Conservation (phyloP, 1,140 invertebrate genomes). For the Camponotus pennsylvanicus region DNA sequence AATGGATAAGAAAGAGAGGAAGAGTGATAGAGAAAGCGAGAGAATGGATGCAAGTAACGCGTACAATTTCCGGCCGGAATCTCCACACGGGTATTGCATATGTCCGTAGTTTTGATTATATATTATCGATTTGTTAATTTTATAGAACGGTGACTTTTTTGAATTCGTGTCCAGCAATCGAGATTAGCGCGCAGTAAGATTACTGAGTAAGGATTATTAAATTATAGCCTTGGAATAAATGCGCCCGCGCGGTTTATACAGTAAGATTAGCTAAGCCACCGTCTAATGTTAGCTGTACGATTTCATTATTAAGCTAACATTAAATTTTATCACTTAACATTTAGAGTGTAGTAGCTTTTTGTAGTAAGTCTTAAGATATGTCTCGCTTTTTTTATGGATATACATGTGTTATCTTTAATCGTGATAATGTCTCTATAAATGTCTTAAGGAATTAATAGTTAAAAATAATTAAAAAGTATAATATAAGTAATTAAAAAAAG, state of each 20-base stretch:
- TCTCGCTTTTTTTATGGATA: constrained; percentile 42
- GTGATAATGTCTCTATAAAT: constrained; percentile 41
- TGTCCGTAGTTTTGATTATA: constrained; percentile 64
- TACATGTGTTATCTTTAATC: constrained; percentile 53
- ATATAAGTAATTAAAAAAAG: constrained; percentile 27
- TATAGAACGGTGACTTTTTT: constrained; percentile 62
- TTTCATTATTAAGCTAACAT: constrained; percentile 72
- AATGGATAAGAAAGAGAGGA: constrained; percentile 19
- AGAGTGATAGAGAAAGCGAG: constrained; percentile 29
- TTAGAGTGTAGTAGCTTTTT: constrained; percentile 62
- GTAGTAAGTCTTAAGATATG: constrained; percentile 61
- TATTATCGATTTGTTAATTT: constrained; percentile 65
- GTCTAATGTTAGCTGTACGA: constrained; percentile 66
- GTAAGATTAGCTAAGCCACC: constrained; percentile 77
- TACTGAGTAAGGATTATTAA: constrained; percentile 69
- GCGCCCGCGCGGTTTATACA: constrained; percentile 67
- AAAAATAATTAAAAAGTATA: constrained; percentile 22
- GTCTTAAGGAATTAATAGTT: constrained; percentile 48
- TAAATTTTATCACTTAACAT: constrained; percentile 72
- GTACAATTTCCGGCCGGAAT: constrained; percentile 21
- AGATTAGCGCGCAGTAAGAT: constrained; percentile 63
- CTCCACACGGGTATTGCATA: constrained; percentile 1
- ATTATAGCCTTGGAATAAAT: constrained; percentile 63
- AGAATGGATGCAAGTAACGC: constrained; percentile 17
- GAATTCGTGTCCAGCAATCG: constrained; percentile 42